phyloP scores from a whole-genome alignment of 2,113 vertebrate species.

The Microcebus ravelobensis region DNA sequence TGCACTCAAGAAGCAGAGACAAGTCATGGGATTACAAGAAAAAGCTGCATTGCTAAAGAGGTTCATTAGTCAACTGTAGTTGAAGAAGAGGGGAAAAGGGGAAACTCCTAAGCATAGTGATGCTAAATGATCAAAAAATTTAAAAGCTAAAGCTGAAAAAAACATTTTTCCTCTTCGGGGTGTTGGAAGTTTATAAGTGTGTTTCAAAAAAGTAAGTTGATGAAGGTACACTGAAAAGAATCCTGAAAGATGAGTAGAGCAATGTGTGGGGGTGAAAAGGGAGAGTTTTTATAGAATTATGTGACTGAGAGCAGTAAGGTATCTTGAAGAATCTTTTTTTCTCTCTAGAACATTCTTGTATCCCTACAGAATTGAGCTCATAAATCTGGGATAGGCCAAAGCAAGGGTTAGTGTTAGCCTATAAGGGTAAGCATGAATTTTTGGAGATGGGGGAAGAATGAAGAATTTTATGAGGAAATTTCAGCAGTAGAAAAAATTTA shows the following conservation, averaged over 20 bases:
- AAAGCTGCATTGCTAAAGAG: no score
- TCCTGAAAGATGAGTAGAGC: neutral
- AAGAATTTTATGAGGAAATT: slow-evolving; percentile 15
- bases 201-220: no score
- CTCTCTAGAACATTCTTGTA: neutral
- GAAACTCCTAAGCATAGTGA: neutral
- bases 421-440: neutral
- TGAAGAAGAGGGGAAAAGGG: neutral
- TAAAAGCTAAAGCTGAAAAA: neutral
- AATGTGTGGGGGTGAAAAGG: neutral
- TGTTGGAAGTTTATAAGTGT: neutral
- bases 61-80: neutral
- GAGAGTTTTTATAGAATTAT: neutral
- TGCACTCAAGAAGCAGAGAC: no score
- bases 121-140: neutral
- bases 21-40: no score
- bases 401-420: neutral
- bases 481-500: neutral
- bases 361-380: neutral
- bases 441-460: neutral
- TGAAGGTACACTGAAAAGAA: neutral
- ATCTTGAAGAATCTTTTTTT: neutral
- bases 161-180: neutral
- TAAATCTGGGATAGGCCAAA: neutral
- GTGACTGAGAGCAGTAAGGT: neutral